A percentile compares a stretch with the other conserved stretches of the same genome.
Evolutionary conservation across 2,888 invertebrate species (phyloP).

Genomic region (Piscicola geometra): DNA sequence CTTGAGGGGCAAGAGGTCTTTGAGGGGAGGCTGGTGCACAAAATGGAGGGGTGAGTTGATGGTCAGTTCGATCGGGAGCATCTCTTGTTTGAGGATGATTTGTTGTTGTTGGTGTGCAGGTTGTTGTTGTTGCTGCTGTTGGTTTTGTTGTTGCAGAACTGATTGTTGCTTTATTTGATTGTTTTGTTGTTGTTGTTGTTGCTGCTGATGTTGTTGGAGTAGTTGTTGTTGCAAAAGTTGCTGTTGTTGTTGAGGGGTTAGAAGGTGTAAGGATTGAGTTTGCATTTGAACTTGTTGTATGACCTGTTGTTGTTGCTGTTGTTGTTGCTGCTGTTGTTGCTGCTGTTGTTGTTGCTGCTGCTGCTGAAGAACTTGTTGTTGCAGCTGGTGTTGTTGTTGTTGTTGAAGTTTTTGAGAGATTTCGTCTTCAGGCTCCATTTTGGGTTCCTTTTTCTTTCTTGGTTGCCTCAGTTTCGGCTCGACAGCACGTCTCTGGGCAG

Average conservation of each 20-base stretch:
- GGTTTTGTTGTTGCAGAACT: constrained; percentile 11
- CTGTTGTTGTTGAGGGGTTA: constrained; percentile 15
- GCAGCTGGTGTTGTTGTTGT: constrained; percentile 16
- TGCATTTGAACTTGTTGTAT: constrained; percentile 16
- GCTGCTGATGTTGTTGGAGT: too few species aligned
- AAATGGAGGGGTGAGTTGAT: constrained; percentile 25
- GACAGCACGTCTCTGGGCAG: constrained; percentile 19
- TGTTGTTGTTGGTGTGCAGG: constrained; percentile 8
- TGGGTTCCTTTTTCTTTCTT: constrained; percentile 27
- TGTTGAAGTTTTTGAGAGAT: constrained; percentile 2
- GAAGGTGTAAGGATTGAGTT: too few species aligned
- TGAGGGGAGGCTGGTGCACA: constrained; percentile 19
- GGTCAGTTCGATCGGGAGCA: constrained; percentile 23
- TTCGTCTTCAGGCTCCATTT: constrained; percentile 21
- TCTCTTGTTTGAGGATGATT: constrained; percentile 23
- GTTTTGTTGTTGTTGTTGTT: not conserved
- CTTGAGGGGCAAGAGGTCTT: not conserved
- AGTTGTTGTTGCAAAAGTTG: constrained; percentile 19
- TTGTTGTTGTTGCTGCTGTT: constrained; percentile 27
- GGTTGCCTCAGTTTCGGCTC: constrained; percentile 18
- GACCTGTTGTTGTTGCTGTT: constrained; percentile 20
- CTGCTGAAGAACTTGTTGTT: not conserved
- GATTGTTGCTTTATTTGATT: not conserved
- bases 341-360: not conserved
- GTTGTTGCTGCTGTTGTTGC: not conserved